Base-by-base conservation (phyloP, 2,113 vertebrate species). In the Cynocephalus volans region DNA sequence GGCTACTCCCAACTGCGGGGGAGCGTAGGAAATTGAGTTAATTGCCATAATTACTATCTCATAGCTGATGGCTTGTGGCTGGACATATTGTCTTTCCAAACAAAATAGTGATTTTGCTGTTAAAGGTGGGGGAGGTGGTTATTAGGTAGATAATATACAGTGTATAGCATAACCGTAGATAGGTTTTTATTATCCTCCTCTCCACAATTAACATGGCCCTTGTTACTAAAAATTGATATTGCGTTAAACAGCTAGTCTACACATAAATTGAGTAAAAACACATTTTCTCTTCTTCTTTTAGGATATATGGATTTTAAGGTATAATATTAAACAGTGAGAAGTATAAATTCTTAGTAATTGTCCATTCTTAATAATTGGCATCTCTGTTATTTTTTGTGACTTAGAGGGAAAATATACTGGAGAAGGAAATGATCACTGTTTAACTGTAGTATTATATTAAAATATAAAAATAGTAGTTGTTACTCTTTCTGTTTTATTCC, bases 211-310 rank as follows among this genome's bases (percentile, higher is more conserved):
- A 28, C 33, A 79, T 73, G 45, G 70, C 28, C 12, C 11, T 76
- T 95, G 11, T 82, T 90, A 75, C 50, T 81, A 54, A 19, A 93
- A 82, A 93, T 54, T 4, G 10, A 4, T 76, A 64, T 12, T 8
- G 11, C 28, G 2, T 24, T 81, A 90, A 76, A 36, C 18, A 70
- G n/a, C 45, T 95, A 72, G 60, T 81, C 31, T 76, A 54, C 54
- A 76, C 11, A 83, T 50, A 87, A 87, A 91, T 41, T 26, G 88
- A 88, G 83, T 89, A 72, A 90, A 92, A 90, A 56, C 15, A 41
- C 6, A 54, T 81, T 97, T 85, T 60, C 24, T 94, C 26, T 72
- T 72, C 79, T 69, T 45, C 21, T 81, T 97, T 95, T 24, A 86
- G 52, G 62, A 69, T 80, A 62, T 60, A 54, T 81, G 31, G 33